Conservation (phyloP, 2,797 vertebrate genomes). For the Loriculus beryllinus region DNA sequence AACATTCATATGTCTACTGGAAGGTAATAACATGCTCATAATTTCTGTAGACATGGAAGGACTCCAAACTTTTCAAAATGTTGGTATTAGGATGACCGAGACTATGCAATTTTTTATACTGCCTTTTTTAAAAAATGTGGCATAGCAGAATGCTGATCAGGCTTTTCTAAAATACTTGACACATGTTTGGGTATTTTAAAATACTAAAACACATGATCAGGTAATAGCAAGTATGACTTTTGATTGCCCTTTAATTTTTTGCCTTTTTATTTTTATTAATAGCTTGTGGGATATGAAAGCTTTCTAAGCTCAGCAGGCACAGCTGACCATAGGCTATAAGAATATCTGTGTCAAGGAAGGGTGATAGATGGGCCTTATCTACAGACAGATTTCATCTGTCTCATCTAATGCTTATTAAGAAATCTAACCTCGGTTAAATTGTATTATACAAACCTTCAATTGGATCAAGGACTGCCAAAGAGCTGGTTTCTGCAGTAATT, state of each 20-base stretch:
- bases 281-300: neutral
- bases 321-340: neutral
- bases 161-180: neutral
- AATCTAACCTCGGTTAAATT: conserved; percentile 12
- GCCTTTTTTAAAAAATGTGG: neutral
- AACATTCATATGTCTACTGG: neutral
- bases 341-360: neutral
- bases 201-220: neutral
- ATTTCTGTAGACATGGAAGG: neutral
- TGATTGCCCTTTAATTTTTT: neutral
- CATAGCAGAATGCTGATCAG: neutral
- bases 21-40: neutral
- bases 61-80: neutral
- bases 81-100: neutral
- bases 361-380: neutral
- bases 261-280: neutral
- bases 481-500: neutral
- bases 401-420: conserved; percentile 51
- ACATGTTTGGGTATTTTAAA: neutral
- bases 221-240: neutral
- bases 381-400: conserved; percentile 33
- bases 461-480: neutral
- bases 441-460: neutral
- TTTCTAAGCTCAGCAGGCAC: neutral
- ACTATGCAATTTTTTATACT: neutral